A percentile compares a stretch with the other conserved stretches of the same genome.
Conservation (phyloP, 2,888 invertebrate species). For the Syrista parreyssii region DNA sequence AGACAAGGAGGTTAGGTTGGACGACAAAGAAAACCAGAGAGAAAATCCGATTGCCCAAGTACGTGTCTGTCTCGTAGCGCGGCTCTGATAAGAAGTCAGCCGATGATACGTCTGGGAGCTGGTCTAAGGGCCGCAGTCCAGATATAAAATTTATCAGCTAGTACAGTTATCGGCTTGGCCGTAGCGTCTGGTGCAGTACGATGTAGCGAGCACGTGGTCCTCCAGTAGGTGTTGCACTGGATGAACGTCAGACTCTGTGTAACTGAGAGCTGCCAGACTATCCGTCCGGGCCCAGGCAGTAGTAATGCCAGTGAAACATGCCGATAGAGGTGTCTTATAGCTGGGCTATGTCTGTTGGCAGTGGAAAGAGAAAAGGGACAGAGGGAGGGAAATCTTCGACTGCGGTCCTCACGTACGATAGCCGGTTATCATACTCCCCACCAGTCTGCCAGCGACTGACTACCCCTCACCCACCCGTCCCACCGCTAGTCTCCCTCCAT, state of each 20-base stretch:
- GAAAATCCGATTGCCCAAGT: not conserved
- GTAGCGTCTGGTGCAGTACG: not conserved
- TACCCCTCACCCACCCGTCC: slow-evolving; percentile 11
- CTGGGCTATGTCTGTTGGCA: not conserved
- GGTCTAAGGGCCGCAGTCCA: not conserved
- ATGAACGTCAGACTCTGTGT: too few relatives aligned
- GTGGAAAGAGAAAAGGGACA: slow-evolving; percentile 11
- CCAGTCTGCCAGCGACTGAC: slow-evolving; percentile 15
- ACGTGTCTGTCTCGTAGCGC: not conserved
- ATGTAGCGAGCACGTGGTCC: not conserved
- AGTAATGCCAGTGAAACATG: not conserved
- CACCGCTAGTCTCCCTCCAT: slow-evolving; percentile 17
- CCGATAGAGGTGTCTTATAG: not conserved
- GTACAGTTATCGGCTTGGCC: not conserved
- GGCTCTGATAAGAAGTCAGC: not conserved
- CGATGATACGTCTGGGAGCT: not conserved
- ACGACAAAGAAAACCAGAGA: not conserved
- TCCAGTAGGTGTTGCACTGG: not conserved
- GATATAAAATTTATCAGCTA: not conserved
- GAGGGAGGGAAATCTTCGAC: slow-evolving; percentile 13
- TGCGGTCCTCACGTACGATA: slow-evolving; percentile 58
- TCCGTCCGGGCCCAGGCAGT: not conserved
- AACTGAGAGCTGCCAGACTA: not conserved
- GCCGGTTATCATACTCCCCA: slow-evolving; percentile 55
- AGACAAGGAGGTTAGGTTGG: not conserved